Evolutionary conservation across 2,113 vertebrate species (phyloP).

Genomic region (Rutilus rutilus): DNA sequence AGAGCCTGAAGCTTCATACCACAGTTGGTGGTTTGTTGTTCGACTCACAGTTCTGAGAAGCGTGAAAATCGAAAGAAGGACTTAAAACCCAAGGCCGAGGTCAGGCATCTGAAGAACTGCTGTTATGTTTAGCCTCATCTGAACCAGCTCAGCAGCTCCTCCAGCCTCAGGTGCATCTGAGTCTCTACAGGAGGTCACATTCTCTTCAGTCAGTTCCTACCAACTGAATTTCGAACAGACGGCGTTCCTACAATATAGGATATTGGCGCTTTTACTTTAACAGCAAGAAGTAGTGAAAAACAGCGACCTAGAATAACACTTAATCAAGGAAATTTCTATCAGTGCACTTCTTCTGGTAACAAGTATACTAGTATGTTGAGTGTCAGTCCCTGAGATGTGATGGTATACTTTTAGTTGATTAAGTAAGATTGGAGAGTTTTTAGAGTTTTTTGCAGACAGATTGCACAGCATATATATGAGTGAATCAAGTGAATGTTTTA

Average conservation of each 20-base stretch:
- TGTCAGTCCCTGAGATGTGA: not conserved
- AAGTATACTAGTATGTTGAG: not conserved
- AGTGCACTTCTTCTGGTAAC: not conserved
- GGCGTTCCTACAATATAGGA: not conserved
- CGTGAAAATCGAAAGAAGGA: not conserved
- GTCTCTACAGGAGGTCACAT: not conserved
- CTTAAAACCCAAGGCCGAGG: not conserved
- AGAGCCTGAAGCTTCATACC: slow-evolving; percentile 2
- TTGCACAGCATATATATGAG: not conserved
- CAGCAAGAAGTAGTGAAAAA: not conserved
- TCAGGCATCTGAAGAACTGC: not conserved
- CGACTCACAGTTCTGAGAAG: not conserved
- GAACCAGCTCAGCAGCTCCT: slow-evolving; percentile 20
- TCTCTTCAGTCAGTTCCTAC: not conserved
- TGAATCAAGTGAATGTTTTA: not conserved
- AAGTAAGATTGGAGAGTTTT: not conserved
- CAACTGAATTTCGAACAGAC: not conserved
- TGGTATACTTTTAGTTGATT: not conserved
- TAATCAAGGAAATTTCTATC: not conserved
- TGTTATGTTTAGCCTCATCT: not conserved
- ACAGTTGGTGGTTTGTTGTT: slow-evolving; percentile 15
- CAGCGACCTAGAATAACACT: not conserved
- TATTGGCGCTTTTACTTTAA: not conserved
- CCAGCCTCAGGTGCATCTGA: slow-evolving; percentile 10
- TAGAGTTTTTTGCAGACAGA: not conserved